Conservation (phyloP, 2,797 vertebrate genomes). For the Onychomys leucogaster region DNA sequence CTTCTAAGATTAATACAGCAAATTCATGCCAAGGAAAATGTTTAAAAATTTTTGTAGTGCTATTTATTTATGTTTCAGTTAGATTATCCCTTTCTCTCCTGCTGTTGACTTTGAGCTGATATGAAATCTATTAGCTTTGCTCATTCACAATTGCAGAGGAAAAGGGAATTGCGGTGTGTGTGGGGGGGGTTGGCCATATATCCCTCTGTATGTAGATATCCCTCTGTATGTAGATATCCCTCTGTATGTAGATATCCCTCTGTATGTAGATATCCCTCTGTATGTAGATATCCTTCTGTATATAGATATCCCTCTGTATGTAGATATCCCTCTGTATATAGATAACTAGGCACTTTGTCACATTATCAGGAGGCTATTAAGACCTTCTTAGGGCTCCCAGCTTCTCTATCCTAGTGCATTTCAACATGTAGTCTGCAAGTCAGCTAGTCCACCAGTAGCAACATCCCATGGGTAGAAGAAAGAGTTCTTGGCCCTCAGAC, state of each 20-base stretch:
- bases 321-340: too few relatives aligned
- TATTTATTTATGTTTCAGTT: neutral
- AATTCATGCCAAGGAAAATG: neutral
- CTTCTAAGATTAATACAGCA: neutral
- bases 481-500: neutral
- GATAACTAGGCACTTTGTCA: neutral
- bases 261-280: too few relatives aligned
- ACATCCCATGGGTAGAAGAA: neutral
- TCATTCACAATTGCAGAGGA: neutral
- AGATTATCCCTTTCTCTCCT: neutral
- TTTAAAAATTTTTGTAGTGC: neutral
- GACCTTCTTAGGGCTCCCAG: neutral
- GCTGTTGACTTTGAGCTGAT: neutral
- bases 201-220: neutral
- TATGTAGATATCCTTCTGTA: too few relatives aligned
- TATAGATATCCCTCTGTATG: too few relatives aligned
- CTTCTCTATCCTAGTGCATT: neutral
- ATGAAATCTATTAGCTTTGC: neutral
- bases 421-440: neutral
- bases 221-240: neutral
- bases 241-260: too few relatives aligned
- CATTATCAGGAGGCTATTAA: neutral
- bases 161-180: neutral
- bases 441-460: neutral
- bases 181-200: neutral